Conservation (phyloP, 2,888 invertebrate species). For the Mythimna lalbum region DNA sequence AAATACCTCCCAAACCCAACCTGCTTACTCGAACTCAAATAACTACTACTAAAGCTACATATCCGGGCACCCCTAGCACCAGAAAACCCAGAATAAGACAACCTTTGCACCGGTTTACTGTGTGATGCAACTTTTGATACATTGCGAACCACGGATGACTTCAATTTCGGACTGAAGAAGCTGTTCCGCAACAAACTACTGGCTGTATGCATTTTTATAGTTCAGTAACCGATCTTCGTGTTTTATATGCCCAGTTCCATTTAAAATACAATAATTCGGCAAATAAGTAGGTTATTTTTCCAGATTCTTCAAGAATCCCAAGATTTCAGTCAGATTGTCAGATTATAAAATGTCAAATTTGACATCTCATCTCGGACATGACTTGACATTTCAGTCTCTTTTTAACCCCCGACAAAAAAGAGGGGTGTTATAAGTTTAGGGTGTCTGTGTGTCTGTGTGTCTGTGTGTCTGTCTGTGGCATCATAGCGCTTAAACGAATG, state of each 20-base stretch:
- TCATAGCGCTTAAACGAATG: no score
- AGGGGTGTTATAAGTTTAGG: no score
- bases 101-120: conserved; percentile 76
- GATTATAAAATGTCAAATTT: conserved; percentile 34
- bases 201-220: conserved; percentile 82
- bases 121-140: conserved; percentile 87
- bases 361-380: background rate
- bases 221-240: conserved; percentile 36
- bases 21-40: conserved; percentile 57
- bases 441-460: no score
- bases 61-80: conserved; percentile 66
- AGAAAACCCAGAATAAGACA: conserved; percentile 63
- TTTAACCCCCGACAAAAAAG: no score
- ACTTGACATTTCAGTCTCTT: conserved; percentile 9
- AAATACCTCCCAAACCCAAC: conserved; percentile 73
- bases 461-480: no score
- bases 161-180: conserved; percentile 79
- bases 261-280: conserved; percentile 65
- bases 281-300: conserved; percentile 82
- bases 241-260: conserved; percentile 70
- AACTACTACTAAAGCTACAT: conserved; percentile 71
- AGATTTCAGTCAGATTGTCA: conserved; percentile 16
- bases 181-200: conserved; percentile 80
- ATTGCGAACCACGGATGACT: conserved; percentile 78
- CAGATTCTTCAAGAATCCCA: conserved; percentile 79